Evolutionary conservation across 2,113 vertebrate species (phyloP), one percentile per base, ranked within the genome.

Genomic region (Dinomys branickii): DNA sequence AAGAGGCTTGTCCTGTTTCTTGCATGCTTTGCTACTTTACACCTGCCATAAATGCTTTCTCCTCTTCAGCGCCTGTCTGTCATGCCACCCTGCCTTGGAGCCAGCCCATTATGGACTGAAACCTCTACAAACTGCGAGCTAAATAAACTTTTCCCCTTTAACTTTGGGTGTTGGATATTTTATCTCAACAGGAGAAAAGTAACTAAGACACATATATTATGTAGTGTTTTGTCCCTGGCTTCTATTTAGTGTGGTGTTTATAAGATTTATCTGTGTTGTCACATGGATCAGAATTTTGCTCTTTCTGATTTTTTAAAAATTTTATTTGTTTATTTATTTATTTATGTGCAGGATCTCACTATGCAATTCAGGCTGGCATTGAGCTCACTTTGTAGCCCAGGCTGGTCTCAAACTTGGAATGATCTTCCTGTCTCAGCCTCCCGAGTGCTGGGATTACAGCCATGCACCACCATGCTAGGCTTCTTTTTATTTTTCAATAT

Each of bases 251-350:
- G 77, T 90, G 65, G 50, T 77, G 44, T 93, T 92, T 93, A 16
- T 78, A 97, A 92, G 14, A 12, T 30, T 97, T 82, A 95, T 87
- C 13, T 5, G 35, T 92, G 56, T 91, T 65, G 75, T 83, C 84
- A 13, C 41, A 71, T 73, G 59, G 17, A 84, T 56, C 63, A 89
- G 38, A 91, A 73, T 73, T 94, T 85, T 54, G 47, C 80, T 93
- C 35, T 30, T 88, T 80, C 71, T 83, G 47, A 69, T 91, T 65
- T 65, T 33, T 6, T 38, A 7, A 38, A 71, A 59, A 24, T 59
- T 59, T 59, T 59, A 59, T 59, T 24, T 59, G 7, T 16, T 24
- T 59, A 24, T 59, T 50, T 50, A 50, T 50, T 50, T 50, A 50
- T 50, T 50, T 50, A 50, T 50, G 5, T 9, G 24, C 58, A 59